Evolutionary conservation across 2,797 vertebrate species (phyloP).

Genomic region (Borostomias antarcticus): DNA sequence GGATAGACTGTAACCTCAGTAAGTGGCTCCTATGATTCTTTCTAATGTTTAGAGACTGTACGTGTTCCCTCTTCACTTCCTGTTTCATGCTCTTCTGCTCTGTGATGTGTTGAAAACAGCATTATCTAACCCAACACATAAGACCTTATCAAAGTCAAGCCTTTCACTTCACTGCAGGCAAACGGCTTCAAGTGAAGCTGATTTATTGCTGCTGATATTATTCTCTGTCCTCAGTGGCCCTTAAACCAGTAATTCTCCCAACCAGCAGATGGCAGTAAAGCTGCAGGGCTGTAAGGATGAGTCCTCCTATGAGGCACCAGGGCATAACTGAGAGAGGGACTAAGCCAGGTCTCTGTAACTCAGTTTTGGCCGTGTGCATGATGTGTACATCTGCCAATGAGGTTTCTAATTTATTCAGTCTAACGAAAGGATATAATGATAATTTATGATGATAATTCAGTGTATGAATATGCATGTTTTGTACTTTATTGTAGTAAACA

Average conservation of each 20-base stretch:
- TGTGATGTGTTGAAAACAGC: slow-evolving; percentile 32
- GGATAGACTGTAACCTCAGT: slow-evolving; percentile 98
- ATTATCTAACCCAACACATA: neutral
- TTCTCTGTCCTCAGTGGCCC: neutral
- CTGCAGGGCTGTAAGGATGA: slow-evolving; percentile 38
- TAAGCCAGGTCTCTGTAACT: neutral
- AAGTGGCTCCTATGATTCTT: slow-evolving; percentile 86
- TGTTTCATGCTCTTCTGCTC: slow-evolving; percentile 33
- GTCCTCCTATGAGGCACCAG: neutral
- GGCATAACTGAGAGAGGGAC: neutral
- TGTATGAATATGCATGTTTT: neutral
- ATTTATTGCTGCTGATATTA: neutral
- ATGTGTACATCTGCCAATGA: neutral
- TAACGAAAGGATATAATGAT: neutral
- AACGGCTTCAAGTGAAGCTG: neutral
- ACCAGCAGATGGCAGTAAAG: slow-evolving; percentile 75
- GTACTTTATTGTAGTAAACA: neutral
- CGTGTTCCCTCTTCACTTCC: slow-evolving; percentile 39
- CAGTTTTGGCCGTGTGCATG: neutral
- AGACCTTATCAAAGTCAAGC: neutral
- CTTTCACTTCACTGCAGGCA: neutral
- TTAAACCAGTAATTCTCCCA: slow-evolving; percentile 7
- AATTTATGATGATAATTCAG: neutral
- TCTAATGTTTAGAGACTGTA: slow-evolving; percentile 62
- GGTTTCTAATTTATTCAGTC: neutral